Percentiles rank a stretch among this genome's conserved stretches.
Conservation (phyloP, 2,797 vertebrate genomes). For the Danio choprae region DNA sequence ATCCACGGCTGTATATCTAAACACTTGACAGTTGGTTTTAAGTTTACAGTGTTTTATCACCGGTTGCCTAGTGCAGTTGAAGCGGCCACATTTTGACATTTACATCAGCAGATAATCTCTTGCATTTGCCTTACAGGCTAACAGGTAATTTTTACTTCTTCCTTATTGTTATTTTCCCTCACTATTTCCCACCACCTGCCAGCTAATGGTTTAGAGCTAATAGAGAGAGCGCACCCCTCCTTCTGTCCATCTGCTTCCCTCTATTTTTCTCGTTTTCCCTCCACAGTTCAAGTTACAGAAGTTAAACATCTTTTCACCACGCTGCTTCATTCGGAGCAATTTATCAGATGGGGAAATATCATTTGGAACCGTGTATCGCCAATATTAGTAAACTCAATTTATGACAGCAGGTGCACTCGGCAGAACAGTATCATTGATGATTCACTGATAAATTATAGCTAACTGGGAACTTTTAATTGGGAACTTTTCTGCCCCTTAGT, state of each 20-base stretch:
- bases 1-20: slow-evolving; percentile 14
- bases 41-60: slow-evolving; percentile 31
- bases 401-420: slow-evolving; percentile 38
- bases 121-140: slow-evolving; percentile 19
- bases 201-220: slow-evolving; percentile 27
- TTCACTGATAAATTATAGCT: slow-evolving; percentile 40
- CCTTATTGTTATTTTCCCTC: slow-evolving; percentile 42
- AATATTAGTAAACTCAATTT: slow-evolving; percentile 19
- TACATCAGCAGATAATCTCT: slow-evolving; percentile 43
- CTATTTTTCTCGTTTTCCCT: slow-evolving; percentile 54
- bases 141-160: slow-evolving; percentile 33
- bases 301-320: not conserved
- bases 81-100: slow-evolving; percentile 20
- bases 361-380: slow-evolving; percentile 4
- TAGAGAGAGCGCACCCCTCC: slow-evolving; percentile 12
- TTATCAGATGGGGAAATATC: not conserved
- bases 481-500: slow-evolving; percentile 30
- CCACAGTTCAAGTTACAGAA: slow-evolving; percentile 49
- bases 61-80: slow-evolving; percentile 34
- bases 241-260: slow-evolving; percentile 47
- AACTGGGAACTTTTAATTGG: slow-evolving; percentile 22
- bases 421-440: slow-evolving; percentile 32
- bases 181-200: slow-evolving; percentile 50
- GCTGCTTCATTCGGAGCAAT: not conserved
- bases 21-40: slow-evolving; percentile 16